Evolutionary conservation across 2,888 invertebrate species (phyloP).

Genomic region (Dasysyrphus albostriatus): DNA sequence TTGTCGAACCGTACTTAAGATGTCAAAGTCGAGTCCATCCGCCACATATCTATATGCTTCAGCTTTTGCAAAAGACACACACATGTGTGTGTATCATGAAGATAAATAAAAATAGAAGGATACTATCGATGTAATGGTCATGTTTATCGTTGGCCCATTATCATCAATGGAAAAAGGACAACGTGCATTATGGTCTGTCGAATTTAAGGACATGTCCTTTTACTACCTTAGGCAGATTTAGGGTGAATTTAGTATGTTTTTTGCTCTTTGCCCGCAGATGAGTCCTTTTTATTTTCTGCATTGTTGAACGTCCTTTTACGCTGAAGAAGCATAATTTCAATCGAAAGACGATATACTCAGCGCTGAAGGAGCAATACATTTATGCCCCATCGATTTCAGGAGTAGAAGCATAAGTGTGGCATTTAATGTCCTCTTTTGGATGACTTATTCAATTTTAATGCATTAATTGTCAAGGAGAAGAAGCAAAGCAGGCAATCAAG

Average conservation of each 20-base stretch:
- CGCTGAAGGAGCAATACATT: slow-evolving; percentile 15
- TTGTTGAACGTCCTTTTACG: slow-evolving; percentile 28
- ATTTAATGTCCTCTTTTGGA: slow-evolving; percentile 42
- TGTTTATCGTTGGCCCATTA: slow-evolving; percentile 75
- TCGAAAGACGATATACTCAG: slow-evolving; percentile 51
- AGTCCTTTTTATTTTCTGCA: slow-evolving; percentile 37
- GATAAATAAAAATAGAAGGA: slow-evolving; percentile 62
- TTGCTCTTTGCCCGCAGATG: slow-evolving; percentile 52
- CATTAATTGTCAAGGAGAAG: slow-evolving; percentile 57
- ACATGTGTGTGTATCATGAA: slow-evolving; percentile 6
- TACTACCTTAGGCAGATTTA: slow-evolving; percentile 45
- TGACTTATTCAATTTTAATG: slow-evolving; percentile 71
- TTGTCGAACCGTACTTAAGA: slow-evolving; percentile 67
- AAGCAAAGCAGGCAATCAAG: slow-evolving; percentile 57
- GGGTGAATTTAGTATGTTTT: slow-evolving; percentile 44
- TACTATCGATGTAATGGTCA: slow-evolving; percentile 76
- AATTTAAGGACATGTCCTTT: slow-evolving; percentile 56
- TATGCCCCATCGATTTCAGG: slow-evolving; percentile 28
- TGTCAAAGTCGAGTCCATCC: slow-evolving; percentile 50
- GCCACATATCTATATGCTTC: neutral
- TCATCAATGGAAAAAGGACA: slow-evolving; percentile 73
- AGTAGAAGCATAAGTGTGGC: slow-evolving; percentile 27
- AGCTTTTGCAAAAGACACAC: neutral
- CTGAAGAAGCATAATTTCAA: slow-evolving; percentile 50
- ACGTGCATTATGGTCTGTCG: slow-evolving; percentile 73